These are phyloP conservation scores for Rhincodon typus DNA, from an alignment of 2,797 vertebrate species.

Conservation along the genomic window DNA sequence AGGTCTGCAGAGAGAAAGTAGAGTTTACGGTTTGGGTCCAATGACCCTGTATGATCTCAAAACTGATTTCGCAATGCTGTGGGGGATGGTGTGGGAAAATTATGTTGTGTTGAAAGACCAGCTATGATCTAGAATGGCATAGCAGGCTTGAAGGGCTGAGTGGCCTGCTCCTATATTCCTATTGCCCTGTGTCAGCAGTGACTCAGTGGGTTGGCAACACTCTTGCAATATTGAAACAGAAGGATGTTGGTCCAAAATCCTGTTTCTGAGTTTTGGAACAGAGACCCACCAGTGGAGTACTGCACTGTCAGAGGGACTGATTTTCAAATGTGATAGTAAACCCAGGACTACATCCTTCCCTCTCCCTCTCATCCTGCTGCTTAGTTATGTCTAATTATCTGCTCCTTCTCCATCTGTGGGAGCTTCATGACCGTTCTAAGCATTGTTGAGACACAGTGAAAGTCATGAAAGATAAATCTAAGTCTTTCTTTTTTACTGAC, in stretches of 20 bases:
- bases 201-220: background rate
- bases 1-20: too few species aligned
- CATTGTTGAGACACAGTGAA: background rate
- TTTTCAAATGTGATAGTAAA: background rate
- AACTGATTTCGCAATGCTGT: too few species aligned
- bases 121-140: too few species aligned
- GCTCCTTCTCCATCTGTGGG: background rate
- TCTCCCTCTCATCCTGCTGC: background rate
- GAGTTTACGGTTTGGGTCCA: too few species aligned
- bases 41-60: too few species aligned
- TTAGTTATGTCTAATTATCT: background rate
- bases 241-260: background rate
- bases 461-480: background rate
- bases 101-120: too few species aligned
- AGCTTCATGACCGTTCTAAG: background rate
- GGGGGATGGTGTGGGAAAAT: too few species aligned
- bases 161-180: too few species aligned
- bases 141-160: too few species aligned
- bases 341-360: background rate
- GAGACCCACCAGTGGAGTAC: background rate
- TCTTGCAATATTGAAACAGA: background rate
- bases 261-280: background rate
- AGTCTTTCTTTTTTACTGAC: background rate
- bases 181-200: background rate
- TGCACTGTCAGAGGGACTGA: background rate